Evolutionary conservation across 2,113 vertebrate species (phyloP), one percentile per base, ranked within the genome.

Genomic region (Mustela lutreola): DNA sequence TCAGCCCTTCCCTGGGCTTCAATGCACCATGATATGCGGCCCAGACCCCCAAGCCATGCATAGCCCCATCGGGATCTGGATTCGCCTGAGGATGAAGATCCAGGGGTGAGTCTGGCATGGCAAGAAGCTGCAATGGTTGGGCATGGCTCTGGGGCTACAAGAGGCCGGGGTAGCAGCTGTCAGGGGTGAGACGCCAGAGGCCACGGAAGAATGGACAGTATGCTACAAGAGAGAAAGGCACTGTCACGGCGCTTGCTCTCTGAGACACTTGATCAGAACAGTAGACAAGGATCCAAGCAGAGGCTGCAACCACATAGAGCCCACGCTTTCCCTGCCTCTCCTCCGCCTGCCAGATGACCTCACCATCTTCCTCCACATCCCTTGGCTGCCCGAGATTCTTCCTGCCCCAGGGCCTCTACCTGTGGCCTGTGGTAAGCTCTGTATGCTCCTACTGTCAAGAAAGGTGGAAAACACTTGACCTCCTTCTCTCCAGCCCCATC

Each of bases 41-140:
- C 39, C 12, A 24, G 87, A 39, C 48, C 36, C 3, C 7, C 56
- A 75, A 42, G 33, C 33, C 16, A 16, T 2, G 73, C 45, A 48
- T 39, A 36, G 7, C 39, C 39, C 73, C 26, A 48, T 78, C 14
- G 39, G 24, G 60, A n/a, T 39, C 75, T 63, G 60, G 12, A 60
- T 24, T 21, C 31, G 31, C 33, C 28, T 0, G 4, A 31, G 3
- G 42, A 60, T 3, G 0, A 0, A 0, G 4, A 14, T 50, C 19
- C 24, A 28, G 16, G 65, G 11, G 3, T 10, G 0, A 3, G 11
- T 9, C 2, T 11, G 7, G 24, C 2, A 2, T 50, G 45, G 0
- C 24, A 18, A 0, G 2, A 16, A 0, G 6, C 3, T 14, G 2
- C 26, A 16, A 4, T 26, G 21, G 56, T 12, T 1, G 0, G 12